phyloP scores from a whole-genome alignment of 2,888 invertebrate genomes.

The Trissolcus japonicus region DNA sequence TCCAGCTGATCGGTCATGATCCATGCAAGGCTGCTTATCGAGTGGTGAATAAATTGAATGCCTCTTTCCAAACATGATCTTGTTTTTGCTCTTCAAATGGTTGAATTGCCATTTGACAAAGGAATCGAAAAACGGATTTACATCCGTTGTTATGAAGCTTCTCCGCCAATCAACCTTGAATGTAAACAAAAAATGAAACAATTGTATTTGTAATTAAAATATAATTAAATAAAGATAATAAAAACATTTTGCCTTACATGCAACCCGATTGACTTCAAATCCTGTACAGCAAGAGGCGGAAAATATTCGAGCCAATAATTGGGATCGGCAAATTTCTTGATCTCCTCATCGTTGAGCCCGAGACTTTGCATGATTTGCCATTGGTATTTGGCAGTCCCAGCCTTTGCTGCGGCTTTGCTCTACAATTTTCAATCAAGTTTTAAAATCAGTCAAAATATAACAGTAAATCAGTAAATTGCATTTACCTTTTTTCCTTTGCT shows the following conservation, averaged over 20 bases:
- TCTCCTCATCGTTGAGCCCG: slow-evolving; percentile 93
- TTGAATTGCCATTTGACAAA: slow-evolving; percentile 98
- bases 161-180: slow-evolving; percentile 96
- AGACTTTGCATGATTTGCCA: slow-evolving; percentile 99
- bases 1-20: slow-evolving; percentile 96
- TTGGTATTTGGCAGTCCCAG: slow-evolving; percentile 92
- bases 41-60: slow-evolving; percentile 97
- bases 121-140: slow-evolving; percentile 97
- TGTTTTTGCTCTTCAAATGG: slow-evolving; percentile 89
- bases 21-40: slow-evolving; percentile 99
- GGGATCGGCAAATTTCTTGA: slow-evolving; percentile 92
- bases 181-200: neutral
- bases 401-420: slow-evolving; percentile 96
- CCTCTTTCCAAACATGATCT: slow-evolving; percentile 97
- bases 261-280: slow-evolving; percentile 92
- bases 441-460: neutral
- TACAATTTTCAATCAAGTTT: slow-evolving; percentile 68
- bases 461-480: slow-evolving; percentile 8
- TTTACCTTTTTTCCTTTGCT: slow-evolving; percentile 90
- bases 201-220: slow-evolving; percentile 27
- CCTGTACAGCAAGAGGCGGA: slow-evolving; percentile 91
- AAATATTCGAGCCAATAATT: slow-evolving; percentile 98
- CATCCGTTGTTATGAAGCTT: slow-evolving; percentile 98
- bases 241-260: slow-evolving; percentile 81
- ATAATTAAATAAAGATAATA: neutral